These are phyloP conservation scores for Polyergus mexicanus DNA, from an alignment of 1,140 invertebrate species.

Conservation along the genomic window DNA sequence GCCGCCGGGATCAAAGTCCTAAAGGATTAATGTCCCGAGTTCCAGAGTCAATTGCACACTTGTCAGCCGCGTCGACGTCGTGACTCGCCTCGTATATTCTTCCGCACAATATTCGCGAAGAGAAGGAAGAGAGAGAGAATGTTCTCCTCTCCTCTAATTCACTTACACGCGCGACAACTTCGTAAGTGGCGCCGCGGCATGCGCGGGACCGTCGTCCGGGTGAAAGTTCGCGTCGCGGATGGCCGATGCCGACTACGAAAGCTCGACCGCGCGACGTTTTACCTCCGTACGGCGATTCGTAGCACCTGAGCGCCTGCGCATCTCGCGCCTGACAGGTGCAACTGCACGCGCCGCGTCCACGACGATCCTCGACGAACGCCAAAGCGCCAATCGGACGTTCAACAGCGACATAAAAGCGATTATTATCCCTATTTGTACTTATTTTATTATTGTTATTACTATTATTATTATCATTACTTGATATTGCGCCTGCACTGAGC, in stretches of 20 bases:
- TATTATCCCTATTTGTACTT: constrained; percentile 17
- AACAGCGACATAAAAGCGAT: constrained; percentile 4
- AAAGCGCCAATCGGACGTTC: constrained; percentile 61
- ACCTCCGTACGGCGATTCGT: constrained; percentile 72
- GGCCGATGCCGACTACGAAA: constrained; percentile 85
- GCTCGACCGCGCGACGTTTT: constrained; percentile 80
- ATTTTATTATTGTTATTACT: constrained; percentile 1
- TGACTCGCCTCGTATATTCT: not conserved
- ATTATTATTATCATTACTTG: constrained; percentile 7
- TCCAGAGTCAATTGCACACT: constrained; percentile 27
- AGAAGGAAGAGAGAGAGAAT: not conserved
- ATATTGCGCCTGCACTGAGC: not conserved
- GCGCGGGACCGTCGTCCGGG: constrained; percentile 51
- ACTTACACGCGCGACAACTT: constrained; percentile 39
- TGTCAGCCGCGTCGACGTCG: not conserved
- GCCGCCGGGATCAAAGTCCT: not conserved
- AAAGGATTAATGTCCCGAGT: not conserved
- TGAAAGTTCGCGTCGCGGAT: constrained; percentile 82
- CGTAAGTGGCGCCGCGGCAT: constrained; percentile 32
- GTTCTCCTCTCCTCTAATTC: not conserved
- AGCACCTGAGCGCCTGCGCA: constrained; percentile 85
- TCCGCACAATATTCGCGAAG: too few species aligned
- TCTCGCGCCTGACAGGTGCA: constrained; percentile 64
- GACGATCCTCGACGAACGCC: constrained; percentile 48
- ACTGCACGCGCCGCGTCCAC: constrained; percentile 66